Evolutionary conservation across 2,797 vertebrate species (phyloP).

Genomic region (Carduelis carduelis): DNA sequence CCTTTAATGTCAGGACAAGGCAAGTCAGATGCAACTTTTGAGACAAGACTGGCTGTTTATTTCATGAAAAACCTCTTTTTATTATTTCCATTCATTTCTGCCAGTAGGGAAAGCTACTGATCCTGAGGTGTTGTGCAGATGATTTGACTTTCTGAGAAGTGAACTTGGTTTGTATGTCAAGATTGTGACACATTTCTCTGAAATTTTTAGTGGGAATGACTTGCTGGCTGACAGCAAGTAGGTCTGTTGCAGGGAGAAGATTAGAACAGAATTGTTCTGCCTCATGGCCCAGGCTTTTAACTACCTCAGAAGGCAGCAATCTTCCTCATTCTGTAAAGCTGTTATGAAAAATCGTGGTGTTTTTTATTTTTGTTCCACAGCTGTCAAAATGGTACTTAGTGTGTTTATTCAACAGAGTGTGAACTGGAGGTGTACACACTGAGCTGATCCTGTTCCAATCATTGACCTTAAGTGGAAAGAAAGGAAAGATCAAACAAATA

Average conservation of each 20-base stretch:
- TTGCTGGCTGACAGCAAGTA: not conserved
- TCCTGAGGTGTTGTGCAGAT: not conserved
- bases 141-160: not conserved
- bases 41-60: not conserved
- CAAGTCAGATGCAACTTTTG: not conserved
- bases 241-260: not conserved
- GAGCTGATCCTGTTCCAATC: slow-evolving; percentile 30
- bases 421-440: not conserved
- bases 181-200: not conserved
- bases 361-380: not conserved
- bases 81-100: not conserved
- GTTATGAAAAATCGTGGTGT: not conserved
- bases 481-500: slow-evolving; percentile 36
- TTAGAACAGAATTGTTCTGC: slow-evolving; percentile 2
- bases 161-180: not conserved
- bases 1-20: not conserved
- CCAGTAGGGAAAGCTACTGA: not conserved
- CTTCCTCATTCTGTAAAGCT: not conserved
- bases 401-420: slow-evolving; percentile 21
- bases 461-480: slow-evolving; percentile 50
- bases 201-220: not conserved
- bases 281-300: not conserved
- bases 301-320: not conserved
- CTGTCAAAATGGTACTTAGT: slow-evolving; percentile 11
- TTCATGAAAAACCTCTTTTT: not conserved